phyloP scores from a whole-genome alignment of 2,113 vertebrate genomes.

The Pluvianellus socialis region DNA sequence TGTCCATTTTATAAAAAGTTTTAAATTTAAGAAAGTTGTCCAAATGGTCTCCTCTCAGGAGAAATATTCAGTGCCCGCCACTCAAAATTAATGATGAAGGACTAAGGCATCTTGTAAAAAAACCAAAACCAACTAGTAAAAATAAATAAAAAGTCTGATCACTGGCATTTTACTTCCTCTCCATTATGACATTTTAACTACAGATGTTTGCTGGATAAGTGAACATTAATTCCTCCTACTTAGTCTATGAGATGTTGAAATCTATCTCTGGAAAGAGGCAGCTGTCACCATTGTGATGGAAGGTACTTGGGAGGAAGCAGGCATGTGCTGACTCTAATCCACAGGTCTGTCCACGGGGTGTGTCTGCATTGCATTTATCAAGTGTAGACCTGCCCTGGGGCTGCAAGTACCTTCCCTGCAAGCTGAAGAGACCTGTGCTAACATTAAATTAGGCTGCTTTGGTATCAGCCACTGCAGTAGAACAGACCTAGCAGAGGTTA shows the following conservation, averaged over 20 bases:
- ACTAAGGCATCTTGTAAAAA: not conserved
- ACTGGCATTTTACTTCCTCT: not conserved
- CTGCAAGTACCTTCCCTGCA: not conserved
- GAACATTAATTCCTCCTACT: not conserved
- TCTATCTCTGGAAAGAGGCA: not conserved
- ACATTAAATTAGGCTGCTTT: not conserved
- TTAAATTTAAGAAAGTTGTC: not conserved
- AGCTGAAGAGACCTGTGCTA: not conserved
- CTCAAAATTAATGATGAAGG: not conserved
- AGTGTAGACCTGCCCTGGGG: not conserved
- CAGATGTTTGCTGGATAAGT: not conserved
- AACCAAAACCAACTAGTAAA: not conserved
- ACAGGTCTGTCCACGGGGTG: accelerated
- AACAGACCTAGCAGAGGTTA: not conserved
- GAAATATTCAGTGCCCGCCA: not conserved
- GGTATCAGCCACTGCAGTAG: not conserved
- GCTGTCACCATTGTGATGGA: not conserved
- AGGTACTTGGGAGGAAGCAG: not conserved
- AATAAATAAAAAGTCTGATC: not conserved
- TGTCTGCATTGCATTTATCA: not conserved
- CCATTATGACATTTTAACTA: not conserved
- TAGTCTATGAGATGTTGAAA: not conserved
- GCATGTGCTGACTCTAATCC: not conserved
- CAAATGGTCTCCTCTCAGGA: not conserved
- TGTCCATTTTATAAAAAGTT: not conserved